phyloP scores from a whole-genome alignment of 2,888 invertebrate species.

The Perithous albicinctus region DNA sequence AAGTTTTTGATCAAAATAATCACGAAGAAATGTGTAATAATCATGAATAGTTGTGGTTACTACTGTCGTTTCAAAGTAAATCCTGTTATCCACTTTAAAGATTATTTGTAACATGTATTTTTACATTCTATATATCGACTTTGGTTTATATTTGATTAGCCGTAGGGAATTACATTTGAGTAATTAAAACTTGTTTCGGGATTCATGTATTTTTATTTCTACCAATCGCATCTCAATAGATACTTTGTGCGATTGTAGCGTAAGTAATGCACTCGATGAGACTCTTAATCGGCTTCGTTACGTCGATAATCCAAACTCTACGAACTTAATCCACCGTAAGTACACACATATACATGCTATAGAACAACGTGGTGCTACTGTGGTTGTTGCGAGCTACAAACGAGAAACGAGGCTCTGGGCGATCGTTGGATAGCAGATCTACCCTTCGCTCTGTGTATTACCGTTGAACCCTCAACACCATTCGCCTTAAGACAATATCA shows the following conservation, averaged over 20 bases:
- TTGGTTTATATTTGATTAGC: background rate
- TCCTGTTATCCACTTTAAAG: background rate
- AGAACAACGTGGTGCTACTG: background rate
- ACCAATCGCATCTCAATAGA: background rate
- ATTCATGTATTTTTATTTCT: background rate
- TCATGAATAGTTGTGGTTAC: background rate
- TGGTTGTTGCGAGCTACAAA: conserved; percentile 25
- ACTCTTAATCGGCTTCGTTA: conserved; percentile 43
- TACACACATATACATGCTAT: background rate
- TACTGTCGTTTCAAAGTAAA: background rate
- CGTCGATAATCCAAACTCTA: conserved; percentile 46
- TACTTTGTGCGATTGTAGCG: background rate
- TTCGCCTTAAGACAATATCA: conserved; percentile 14
- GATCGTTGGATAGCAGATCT: conserved; percentile 58
- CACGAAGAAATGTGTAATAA: background rate
- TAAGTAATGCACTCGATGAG: conserved; percentile 30
- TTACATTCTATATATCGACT: background rate
- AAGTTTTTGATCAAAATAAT: no score
- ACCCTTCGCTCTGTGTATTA: conserved; percentile 35
- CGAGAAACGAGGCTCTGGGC: conserved; percentile 40
- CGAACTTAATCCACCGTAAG: conserved; percentile 37
- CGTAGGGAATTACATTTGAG: background rate
- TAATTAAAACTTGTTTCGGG: background rate
- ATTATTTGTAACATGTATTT: background rate
- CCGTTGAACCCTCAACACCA: conserved; percentile 13